These are phyloP conservation scores for Mechanitis mazaeus DNA, from an alignment of 2,888 invertebrate genomes.

Conservation along the genomic window DNA sequence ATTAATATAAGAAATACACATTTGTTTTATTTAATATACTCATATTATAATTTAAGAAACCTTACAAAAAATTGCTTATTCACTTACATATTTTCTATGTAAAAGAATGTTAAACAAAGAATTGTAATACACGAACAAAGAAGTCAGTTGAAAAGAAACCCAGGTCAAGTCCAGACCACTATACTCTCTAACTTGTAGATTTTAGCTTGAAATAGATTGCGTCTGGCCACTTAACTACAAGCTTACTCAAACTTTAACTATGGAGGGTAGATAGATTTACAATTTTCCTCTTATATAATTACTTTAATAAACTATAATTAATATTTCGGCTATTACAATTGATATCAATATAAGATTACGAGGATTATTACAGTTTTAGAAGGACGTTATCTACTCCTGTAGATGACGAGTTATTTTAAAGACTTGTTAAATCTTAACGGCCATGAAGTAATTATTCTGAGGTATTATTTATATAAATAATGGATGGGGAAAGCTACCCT, in stretches of 20 bases:
- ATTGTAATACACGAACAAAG: background rate
- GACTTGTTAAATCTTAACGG: too few relatives aligned
- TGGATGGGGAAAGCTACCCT: too few relatives aligned
- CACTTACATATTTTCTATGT: background rate
- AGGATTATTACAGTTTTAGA: too few relatives aligned
- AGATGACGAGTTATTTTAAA: too few relatives aligned
- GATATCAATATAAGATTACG: too few relatives aligned
- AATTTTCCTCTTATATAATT: background rate
- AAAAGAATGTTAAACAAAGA: background rate
- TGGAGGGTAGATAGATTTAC: background rate
- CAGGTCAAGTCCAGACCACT: constrained; percentile 1
- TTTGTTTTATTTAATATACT: background rate
- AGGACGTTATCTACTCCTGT: too few relatives aligned
- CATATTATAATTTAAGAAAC: background rate
- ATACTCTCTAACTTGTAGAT: constrained; percentile 3
- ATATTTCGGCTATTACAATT: too few relatives aligned
- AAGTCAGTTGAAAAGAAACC: constrained; percentile 1
- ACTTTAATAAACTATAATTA: background rate
- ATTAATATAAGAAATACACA: too few relatives aligned
- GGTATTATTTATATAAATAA: too few relatives aligned
- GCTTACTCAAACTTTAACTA: background rate
- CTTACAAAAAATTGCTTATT: background rate
- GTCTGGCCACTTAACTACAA: background rate
- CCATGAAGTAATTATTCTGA: too few relatives aligned
- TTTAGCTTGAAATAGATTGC: constrained; percentile 6